A percentile compares a stretch with the other conserved stretches of the same genome.
Evolutionary conservation across 2,888 invertebrate species (phyloP).

Genomic region (Ligdia adustata): DNA sequence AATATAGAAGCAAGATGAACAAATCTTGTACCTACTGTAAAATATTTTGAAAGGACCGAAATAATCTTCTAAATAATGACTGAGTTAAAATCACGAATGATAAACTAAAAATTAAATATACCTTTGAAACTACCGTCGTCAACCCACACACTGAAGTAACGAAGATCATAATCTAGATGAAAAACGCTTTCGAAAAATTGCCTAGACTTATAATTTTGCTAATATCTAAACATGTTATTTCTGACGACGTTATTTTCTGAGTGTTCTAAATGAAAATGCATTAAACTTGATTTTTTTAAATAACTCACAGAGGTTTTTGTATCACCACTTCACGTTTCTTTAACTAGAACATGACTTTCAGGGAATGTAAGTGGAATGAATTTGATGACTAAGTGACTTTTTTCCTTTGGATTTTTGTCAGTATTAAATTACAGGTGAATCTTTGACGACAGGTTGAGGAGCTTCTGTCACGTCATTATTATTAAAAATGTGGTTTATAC

Average conservation of each 20-base stretch:
- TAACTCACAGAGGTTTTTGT: slow-evolving; percentile 74
- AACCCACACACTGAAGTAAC: slow-evolving; percentile 27
- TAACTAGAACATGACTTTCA: slow-evolving; percentile 71
- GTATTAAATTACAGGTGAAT: slow-evolving; percentile 72
- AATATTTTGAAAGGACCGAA: slow-evolving; percentile 58
- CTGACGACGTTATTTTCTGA: slow-evolving; percentile 49
- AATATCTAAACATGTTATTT: slow-evolving; percentile 3
- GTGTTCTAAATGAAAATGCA: slow-evolving; percentile 72
- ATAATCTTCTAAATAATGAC: slow-evolving; percentile 69
- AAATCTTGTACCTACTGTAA: neutral
- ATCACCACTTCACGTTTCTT: slow-evolving; percentile 76
- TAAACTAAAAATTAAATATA: slow-evolving; percentile 59
- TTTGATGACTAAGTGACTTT: slow-evolving; percentile 60
- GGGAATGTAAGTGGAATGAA: slow-evolving; percentile 82
- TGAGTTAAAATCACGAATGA: slow-evolving; percentile 64
- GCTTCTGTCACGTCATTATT: slow-evolving; percentile 78
- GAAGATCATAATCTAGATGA: slow-evolving; percentile 3
- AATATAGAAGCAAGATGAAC: too few species aligned
- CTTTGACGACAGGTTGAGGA: slow-evolving; percentile 76
- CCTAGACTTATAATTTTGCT: slow-evolving; percentile 8
- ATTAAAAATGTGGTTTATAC: slow-evolving; percentile 53
- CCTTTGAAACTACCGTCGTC: slow-evolving; percentile 56
- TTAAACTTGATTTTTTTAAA: slow-evolving; percentile 71
- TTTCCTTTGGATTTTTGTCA: slow-evolving; percentile 48
- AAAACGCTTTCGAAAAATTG: neutral